Conservation (phyloP, 2,113 vertebrate genomes). For the Ariopsis seemanni region DNA sequence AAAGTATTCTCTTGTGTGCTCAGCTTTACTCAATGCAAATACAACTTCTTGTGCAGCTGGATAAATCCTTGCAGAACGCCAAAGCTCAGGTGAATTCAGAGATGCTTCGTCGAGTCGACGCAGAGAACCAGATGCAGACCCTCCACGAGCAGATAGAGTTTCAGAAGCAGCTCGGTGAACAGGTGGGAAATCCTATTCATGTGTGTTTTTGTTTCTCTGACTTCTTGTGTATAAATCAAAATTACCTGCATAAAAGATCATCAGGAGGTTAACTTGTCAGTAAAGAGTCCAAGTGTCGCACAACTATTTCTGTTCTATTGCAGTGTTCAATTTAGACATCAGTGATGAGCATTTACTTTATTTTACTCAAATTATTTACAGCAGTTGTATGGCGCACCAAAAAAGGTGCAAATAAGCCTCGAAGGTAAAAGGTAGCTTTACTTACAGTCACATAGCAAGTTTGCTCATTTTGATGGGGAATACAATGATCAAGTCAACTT, state of each 20-base stretch:
- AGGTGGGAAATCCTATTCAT: slow-evolving; percentile 62
- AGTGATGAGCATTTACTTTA: background rate
- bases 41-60: slow-evolving; percentile 58
- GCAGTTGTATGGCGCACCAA: background rate
- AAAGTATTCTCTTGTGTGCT: background rate
- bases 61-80: slow-evolving; percentile 62
- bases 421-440: background rate
- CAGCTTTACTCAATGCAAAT: background rate
- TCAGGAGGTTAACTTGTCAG: background rate
- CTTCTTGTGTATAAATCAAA: background rate
- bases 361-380: background rate
- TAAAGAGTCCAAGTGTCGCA: background rate
- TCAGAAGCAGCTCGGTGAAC: slow-evolving; percentile 73
- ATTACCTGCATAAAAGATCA: background rate
- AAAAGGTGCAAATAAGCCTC: background rate
- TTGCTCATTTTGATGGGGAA: too few relatives aligned
- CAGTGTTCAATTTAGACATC: background rate
- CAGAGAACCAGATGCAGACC: slow-evolving; percentile 79
- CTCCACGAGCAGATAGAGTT: slow-evolving; percentile 78
- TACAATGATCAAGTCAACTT: too few relatives aligned
- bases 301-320: too few relatives aligned
- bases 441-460: too few relatives aligned
- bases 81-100: slow-evolving; percentile 78
- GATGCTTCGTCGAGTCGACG: slow-evolving; percentile 73
- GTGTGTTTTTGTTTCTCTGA: background rate